Percentiles rank a stretch among this genome's conserved stretches.
Evolutionary conservation across 2,888 invertebrate genomes (phyloP).

Genomic region (Epirrita christyi): DNA sequence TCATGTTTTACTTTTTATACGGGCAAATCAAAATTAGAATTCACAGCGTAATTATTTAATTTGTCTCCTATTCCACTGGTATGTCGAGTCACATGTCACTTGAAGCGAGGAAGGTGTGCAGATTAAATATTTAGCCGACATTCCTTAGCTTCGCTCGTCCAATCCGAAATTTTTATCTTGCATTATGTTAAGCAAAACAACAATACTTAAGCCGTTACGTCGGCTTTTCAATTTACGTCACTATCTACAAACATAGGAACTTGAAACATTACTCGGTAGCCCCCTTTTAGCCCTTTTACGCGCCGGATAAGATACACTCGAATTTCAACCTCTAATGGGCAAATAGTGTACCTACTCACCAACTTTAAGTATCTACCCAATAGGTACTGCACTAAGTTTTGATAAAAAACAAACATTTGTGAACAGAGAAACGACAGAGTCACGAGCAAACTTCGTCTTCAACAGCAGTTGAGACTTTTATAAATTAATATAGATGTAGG

Average conservation of each 20-base stretch:
- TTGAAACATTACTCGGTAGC: constrained; percentile 31
- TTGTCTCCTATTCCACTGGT: constrained; percentile 23
- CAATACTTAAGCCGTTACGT: constrained; percentile 16
- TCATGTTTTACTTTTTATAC: too few species aligned
- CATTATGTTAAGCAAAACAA: constrained; percentile 28
- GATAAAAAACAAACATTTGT: constrained; percentile 13
- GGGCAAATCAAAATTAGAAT: constrained; percentile 10
- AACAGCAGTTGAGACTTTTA: constrained; percentile 10
- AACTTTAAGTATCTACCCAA: constrained; percentile 11
- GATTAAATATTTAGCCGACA: constrained; percentile 49
- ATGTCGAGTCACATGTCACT: constrained; percentile 19
- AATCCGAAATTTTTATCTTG: constrained; percentile 33
- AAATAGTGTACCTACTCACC: constrained; percentile 24
- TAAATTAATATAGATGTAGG: constrained; percentile 21
- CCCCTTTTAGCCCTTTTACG: constrained; percentile 34
- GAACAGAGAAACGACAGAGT: not conserved
- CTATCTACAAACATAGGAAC: constrained; percentile 32
- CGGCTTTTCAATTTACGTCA: constrained; percentile 30
- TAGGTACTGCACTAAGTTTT: constrained; percentile 2
- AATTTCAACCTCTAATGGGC: constrained; percentile 33
- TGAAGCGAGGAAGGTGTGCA: constrained; percentile 34
- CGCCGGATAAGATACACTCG: constrained; percentile 30
- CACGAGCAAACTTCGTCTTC: constrained; percentile 4
- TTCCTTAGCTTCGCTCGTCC: constrained; percentile 44
- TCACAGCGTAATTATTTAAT: constrained; percentile 9